phyloP scores from a whole-genome alignment of 2,888 invertebrate species.

The Hyppa rectilinea region DNA sequence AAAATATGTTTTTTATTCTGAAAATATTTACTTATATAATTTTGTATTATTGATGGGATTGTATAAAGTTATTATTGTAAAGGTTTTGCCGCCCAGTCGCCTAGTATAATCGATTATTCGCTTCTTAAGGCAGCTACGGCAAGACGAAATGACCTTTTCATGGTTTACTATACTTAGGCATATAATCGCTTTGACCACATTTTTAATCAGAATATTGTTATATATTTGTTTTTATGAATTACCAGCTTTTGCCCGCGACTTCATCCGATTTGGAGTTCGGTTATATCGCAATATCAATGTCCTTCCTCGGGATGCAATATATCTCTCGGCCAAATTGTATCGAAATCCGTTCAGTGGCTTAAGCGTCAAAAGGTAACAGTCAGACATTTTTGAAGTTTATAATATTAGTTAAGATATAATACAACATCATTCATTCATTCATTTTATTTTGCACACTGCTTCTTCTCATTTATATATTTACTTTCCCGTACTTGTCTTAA shows the following conservation, averaged over 20 bases:
- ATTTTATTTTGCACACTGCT: not conserved
- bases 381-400: no score
- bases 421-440: no score
- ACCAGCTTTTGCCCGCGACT: no score
- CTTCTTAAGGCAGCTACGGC: constrained; percentile 35
- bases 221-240: not conserved
- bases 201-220: constrained; percentile 10
- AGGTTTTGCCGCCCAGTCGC: constrained; percentile 40
- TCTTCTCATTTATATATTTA: not conserved
- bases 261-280: no score
- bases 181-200: constrained; percentile 10
- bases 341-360: no score
- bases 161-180: constrained; percentile 33
- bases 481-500: not conserved
- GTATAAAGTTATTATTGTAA: constrained; percentile 40
- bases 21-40: constrained; percentile 3
- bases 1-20: not conserved
- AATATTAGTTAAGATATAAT: no score
- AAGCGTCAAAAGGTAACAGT: no score
- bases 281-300: no score
- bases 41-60: constrained; percentile 37
- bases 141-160: constrained; percentile 51
- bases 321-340: no score
- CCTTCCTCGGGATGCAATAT: no score
- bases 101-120: constrained; percentile 52